These are phyloP conservation scores for Panurus biarmicus DNA, from an alignment of 2,113 vertebrate species.

Conservation along the genomic window DNA sequence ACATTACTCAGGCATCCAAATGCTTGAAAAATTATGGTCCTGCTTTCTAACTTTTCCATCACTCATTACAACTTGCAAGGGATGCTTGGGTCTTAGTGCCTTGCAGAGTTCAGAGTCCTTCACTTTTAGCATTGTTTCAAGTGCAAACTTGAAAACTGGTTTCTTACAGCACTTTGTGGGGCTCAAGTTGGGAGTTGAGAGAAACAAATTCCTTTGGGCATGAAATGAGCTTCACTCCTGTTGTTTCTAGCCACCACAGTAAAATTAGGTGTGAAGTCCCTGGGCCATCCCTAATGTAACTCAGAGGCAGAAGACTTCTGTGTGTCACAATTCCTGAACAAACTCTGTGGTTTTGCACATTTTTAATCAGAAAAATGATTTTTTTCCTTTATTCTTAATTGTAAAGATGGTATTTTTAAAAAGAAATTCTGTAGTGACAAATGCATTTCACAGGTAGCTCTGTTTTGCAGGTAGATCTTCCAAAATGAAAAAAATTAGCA, in stretches of 20 bases:
- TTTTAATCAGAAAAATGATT: neutral
- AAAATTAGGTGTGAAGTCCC: neutral
- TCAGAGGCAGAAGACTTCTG: rapidly evolving
- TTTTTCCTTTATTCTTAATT: neutral
- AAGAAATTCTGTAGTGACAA: neutral
- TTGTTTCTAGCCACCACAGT: neutral
- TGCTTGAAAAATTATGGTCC: neutral
- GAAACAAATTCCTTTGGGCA: neutral
- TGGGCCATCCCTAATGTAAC: rapidly evolving
- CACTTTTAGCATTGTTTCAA: neutral
- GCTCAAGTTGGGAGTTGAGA: neutral
- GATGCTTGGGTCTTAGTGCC: neutral
- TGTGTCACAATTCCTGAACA: neutral
- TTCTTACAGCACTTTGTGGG: neutral
- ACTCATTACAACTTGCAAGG: neutral
- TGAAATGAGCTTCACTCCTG: neutral
- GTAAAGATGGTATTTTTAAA: neutral
- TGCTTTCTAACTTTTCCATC: neutral
- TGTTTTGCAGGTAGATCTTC: conserved; percentile 1
- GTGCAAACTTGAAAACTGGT: neutral
- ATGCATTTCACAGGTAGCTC: neutral
- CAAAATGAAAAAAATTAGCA: conserved; percentile 17
- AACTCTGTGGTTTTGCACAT: neutral
- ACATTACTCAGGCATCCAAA: neutral
- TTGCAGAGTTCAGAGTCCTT: neutral